Base-by-base conservation (phyloP, 2,888 invertebrate species). In the Lobophora halterata region DNA sequence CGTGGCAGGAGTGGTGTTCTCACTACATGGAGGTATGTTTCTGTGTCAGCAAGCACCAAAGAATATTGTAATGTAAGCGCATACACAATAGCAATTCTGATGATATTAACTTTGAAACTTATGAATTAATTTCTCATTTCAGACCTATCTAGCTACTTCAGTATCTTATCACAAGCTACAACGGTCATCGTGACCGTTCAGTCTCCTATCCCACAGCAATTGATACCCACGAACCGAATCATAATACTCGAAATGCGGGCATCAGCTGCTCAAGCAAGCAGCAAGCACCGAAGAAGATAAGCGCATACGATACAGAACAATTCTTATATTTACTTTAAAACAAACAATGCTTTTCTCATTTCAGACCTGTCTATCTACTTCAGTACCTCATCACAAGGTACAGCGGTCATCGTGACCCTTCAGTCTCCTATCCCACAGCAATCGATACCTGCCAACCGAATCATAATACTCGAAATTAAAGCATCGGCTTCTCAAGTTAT, bases 1-100 rank as follows among this genome's bases (percentile, higher is more conserved):
- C 35, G 45, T 43, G 5, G n/a, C 44, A 5, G 41, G 45, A 10
- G 66, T 71, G 1, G 7, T 21, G 5, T 65, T 65, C 23, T 20
- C 31, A 1, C 28, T 68, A 30, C 44, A 46, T 5, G 68, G 67
- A 54, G 65, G 70, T 66, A 52, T 23, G 36, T 9, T 5, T 5
- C 2, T 10, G 5, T 8, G 1, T 5, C 5, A 17, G n/a, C 2
- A 3, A 2, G n/a, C 17, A 2, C 3, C n/a, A 2, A 2, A 17
- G 2, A 17, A 17, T 17, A 14, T 3, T 14, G 3, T 14, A 14
- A 3, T 14, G 3, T 3, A 3, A 3, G 3, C 3, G 5, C 14
- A 14, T 3, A 14, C 3, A 14, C 3, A 14, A 14, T 3, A 14
- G 3, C 3, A 14, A 14, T 3, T 14, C 14, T 14, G 14, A n/a